Evolutionary conservation across 2,113 vertebrate species (phyloP).

Genomic region (Sebastes schlegelii): DNA sequence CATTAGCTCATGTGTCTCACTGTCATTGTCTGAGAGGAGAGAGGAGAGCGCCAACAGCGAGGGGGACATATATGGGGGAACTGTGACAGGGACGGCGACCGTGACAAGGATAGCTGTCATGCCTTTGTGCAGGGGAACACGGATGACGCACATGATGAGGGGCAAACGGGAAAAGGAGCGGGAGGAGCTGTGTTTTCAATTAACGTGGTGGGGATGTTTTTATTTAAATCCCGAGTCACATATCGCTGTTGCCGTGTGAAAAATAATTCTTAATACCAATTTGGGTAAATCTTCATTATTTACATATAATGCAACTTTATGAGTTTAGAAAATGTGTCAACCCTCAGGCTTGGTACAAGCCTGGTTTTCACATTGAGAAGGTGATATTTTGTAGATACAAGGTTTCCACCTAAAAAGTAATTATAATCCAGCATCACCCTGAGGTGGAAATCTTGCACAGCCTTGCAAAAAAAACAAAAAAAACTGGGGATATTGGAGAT

Average conservation of each 20-base stretch:
- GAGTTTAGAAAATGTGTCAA: neutral
- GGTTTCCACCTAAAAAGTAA: neutral
- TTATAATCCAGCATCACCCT: neutral
- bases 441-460: neutral
- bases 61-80: slow-evolving; percentile 18
- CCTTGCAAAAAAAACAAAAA: neutral
- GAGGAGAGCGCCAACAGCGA: slow-evolving; percentile 5
- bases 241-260: neutral
- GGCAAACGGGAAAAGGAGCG: neutral
- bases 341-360: neutral
- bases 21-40: slow-evolving; percentile 34
- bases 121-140: slow-evolving; percentile 29
- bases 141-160: slow-evolving; percentile 39
- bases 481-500: neutral
- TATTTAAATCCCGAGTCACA: neutral
- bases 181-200: neutral
- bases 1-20: slow-evolving; percentile 32
- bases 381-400: slow-evolving; percentile 7
- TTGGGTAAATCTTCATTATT: neutral
- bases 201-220: neutral
- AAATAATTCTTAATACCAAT: neutral
- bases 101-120: neutral
- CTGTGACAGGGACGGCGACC: neutral
- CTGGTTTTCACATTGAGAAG: neutral
- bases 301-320: neutral